Evolutionary conservation across 2,888 invertebrate species (phyloP).

Genomic region (Ashinkailepas kermadecensis): DNA sequence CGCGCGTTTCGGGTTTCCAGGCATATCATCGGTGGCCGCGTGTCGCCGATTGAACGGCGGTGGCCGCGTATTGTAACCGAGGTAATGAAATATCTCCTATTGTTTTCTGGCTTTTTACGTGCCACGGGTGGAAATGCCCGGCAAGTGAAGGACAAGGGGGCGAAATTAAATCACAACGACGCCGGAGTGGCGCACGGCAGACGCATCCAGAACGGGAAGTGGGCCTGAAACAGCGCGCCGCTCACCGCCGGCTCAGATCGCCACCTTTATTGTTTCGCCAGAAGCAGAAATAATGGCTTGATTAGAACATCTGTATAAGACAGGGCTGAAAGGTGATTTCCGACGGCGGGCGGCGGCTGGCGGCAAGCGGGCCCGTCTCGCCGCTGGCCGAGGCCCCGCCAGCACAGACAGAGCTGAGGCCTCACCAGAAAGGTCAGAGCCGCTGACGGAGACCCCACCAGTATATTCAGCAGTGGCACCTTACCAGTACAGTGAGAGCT

Average conservation of each 20-base stretch:
- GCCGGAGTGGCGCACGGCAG: background rate
- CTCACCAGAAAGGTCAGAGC: too few relatives aligned
- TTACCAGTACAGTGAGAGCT: too few relatives aligned
- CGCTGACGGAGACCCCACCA: too few relatives aligned
- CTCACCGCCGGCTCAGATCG: background rate
- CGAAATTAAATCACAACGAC: conserved; percentile 15
- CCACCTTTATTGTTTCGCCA: conserved; percentile 14
- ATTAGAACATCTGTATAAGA: conserved; percentile 21
- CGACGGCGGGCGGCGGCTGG: background rate
- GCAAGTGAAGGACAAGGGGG: background rate
- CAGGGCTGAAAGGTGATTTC: conserved; percentile 19
- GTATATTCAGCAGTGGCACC: too few relatives aligned
- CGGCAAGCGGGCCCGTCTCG: too few relatives aligned
- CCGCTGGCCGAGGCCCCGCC: too few relatives aligned
- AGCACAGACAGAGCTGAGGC: too few relatives aligned
- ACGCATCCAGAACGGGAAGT: background rate
- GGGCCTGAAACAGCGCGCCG: background rate
- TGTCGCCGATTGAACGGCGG: background rate
- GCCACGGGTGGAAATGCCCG: background rate
- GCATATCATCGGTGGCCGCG: background rate
- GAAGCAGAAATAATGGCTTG: conserved; percentile 17
- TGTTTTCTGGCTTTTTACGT: conserved; percentile 11
- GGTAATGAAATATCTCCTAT: conserved; percentile 14
- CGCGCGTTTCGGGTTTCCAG: background rate
- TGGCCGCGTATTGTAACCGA: background rate